phyloP scores from a whole-genome alignment of 2,113 vertebrate genomes.

The Pristiophorus japonicus region DNA sequence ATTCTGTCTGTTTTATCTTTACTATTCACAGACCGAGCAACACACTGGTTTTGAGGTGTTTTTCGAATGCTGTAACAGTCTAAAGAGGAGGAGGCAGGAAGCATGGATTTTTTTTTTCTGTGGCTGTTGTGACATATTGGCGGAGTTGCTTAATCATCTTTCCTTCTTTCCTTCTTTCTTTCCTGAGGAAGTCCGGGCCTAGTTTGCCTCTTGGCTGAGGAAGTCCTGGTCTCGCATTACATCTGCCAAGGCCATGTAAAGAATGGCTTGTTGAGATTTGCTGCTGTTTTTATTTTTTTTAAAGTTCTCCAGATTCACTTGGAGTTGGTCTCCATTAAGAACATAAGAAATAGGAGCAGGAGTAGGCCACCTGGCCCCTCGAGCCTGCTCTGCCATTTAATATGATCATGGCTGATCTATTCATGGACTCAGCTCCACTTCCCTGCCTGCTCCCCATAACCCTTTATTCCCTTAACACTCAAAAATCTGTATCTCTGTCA shows the following conservation, averaged over 20 bases:
- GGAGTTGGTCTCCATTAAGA: neutral
- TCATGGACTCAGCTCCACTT: too few relatives aligned
- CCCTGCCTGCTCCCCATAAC: too few relatives aligned
- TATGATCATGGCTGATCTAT: too few relatives aligned
- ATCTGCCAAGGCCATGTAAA: neutral
- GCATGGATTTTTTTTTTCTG: neutral
- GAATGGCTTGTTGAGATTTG: neutral
- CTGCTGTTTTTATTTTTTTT: neutral
- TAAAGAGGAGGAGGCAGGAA: neutral
- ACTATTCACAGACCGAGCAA: too few relatives aligned
- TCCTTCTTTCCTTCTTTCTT: too few relatives aligned
- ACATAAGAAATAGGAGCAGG: too few relatives aligned
- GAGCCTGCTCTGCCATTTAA: too few relatives aligned
- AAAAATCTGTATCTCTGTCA: too few relatives aligned
- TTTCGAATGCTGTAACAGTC: neutral
- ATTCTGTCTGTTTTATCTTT: neutral
- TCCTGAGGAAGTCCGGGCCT: too few relatives aligned
- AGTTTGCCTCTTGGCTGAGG: too few relatives aligned
- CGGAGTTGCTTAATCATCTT: neutral
- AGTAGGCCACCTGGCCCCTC: too few relatives aligned
- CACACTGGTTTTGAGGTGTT: neutral
- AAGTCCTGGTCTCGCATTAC: neutral
- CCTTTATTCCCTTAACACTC: too few relatives aligned
- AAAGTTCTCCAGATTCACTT: neutral
- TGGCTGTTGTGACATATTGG: neutral